Evolutionary conservation across 2,888 invertebrate species (phyloP).

Genomic region (Synanthedon formicaeformis): DNA sequence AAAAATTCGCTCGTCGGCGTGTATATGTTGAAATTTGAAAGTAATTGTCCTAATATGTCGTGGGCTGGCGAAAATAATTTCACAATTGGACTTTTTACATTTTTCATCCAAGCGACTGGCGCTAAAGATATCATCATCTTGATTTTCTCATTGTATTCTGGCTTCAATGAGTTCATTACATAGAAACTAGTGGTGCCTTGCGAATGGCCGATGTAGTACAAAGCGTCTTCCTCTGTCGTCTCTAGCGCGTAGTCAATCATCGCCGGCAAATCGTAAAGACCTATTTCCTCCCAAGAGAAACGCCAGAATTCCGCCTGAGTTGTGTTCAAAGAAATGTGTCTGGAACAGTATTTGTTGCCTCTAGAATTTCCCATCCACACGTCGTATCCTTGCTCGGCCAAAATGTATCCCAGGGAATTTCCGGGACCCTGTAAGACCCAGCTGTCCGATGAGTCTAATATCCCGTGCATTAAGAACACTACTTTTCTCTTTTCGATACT

Average conservation of each 20-base stretch:
- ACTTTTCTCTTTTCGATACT: constrained; percentile 13
- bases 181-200: constrained; percentile 74
- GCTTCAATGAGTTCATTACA: constrained; percentile 63
- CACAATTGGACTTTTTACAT: constrained; percentile 46
- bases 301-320: constrained; percentile 36
- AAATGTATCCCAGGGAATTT: constrained; percentile 72
- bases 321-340: constrained; percentile 45
- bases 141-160: constrained; percentile 70
- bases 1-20: constrained; percentile 28
- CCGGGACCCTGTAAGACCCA: constrained; percentile 78
- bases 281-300: constrained; percentile 81
- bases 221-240: constrained; percentile 49
- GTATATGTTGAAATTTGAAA: constrained; percentile 22
- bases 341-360: constrained; percentile 78
- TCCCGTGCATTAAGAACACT: constrained; percentile 83
- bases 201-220: constrained; percentile 80
- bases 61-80: constrained; percentile 30
- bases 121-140: constrained; percentile 67
- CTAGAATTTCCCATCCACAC: constrained; percentile 88
- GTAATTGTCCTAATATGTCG: constrained; percentile 18
- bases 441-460: constrained; percentile 78
- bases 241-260: constrained; percentile 74
- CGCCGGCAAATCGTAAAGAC: constrained; percentile 76
- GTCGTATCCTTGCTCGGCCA: constrained; percentile 76
- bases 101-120: constrained; percentile 67